These are phyloP conservation scores for Elachura formosa DNA, from an alignment of 2,113 vertebrate genomes.

Conservation along the genomic window DNA sequence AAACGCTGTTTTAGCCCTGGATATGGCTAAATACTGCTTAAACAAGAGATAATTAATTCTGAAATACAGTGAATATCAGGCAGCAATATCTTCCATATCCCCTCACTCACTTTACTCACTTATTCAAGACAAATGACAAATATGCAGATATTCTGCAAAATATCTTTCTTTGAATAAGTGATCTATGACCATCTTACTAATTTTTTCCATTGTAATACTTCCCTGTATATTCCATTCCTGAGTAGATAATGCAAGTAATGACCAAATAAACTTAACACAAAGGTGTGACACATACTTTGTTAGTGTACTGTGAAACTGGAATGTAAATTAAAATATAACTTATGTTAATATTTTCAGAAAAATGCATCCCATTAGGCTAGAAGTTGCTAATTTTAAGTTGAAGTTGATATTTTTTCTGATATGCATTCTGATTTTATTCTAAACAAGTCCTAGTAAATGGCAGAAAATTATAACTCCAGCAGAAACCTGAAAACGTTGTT, in stretches of 20 bases:
- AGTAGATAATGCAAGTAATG: conserved; percentile 44
- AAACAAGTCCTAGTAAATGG: not conserved
- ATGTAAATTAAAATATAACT: conserved; percentile 55
- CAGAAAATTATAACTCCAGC: not conserved
- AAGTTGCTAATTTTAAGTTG: conserved; percentile 32
- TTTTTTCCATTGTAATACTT: not conserved
- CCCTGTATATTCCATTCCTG: not conserved
- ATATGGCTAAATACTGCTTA: not conserved
- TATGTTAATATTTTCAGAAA: conserved; percentile 59
- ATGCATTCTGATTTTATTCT: conserved; percentile 48
- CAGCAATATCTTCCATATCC: not conserved
- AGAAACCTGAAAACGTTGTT: conserved; percentile 14
- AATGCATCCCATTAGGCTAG: conserved; percentile 30
- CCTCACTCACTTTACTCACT: not conserved
- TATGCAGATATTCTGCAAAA: not conserved
- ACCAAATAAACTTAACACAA: conserved; percentile 64
- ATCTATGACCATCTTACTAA: not conserved
- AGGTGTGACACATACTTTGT: conserved; percentile 49
- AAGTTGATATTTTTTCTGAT: conserved; percentile 41
- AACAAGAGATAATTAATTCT: conserved; percentile 7
- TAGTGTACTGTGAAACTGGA: conserved; percentile 57
- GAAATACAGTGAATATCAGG: not conserved
- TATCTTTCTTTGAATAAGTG: not conserved
- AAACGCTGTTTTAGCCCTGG: not conserved
- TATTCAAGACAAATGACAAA: not conserved